Percentiles rank a stretch among this genome's conserved stretches.
Conservation (phyloP, 2,797 vertebrate genomes). For the Brachymystax lenok region DNA sequence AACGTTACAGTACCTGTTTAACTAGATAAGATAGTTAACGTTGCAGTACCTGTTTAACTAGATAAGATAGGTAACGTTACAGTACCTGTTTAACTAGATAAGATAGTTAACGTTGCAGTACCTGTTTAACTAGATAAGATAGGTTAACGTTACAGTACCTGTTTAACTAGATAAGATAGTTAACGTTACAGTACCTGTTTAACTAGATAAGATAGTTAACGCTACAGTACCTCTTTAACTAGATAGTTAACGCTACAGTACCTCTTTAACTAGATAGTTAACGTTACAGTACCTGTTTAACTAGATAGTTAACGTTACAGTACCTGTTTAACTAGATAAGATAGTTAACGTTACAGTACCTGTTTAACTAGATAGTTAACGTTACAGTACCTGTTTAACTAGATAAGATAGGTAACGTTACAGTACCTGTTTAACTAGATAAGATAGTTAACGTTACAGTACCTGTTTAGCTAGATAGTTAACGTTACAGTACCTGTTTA, state of each 20-base stretch:
- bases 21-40: neutral
- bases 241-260: too few relatives aligned
- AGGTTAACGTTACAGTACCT: neutral
- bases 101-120: neutral
- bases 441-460: neutral
- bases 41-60: too few relatives aligned
- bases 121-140: neutral
- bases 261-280: neutral
- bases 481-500: too few relatives aligned
- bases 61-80: neutral
- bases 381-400: neutral
- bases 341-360: neutral
- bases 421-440: neutral
- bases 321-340: neutral
- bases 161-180: neutral
- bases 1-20: neutral
- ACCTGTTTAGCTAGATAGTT: neutral
- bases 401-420: neutral
- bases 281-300: neutral
- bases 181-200: neutral
- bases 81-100: neutral
- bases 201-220: too few relatives aligned
- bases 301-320: neutral
- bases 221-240: neutral
- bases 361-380: too few relatives aligned